Evolutionary conservation across 2,888 invertebrate species (phyloP).

Genomic region (Coenonympha glycerion): DNA sequence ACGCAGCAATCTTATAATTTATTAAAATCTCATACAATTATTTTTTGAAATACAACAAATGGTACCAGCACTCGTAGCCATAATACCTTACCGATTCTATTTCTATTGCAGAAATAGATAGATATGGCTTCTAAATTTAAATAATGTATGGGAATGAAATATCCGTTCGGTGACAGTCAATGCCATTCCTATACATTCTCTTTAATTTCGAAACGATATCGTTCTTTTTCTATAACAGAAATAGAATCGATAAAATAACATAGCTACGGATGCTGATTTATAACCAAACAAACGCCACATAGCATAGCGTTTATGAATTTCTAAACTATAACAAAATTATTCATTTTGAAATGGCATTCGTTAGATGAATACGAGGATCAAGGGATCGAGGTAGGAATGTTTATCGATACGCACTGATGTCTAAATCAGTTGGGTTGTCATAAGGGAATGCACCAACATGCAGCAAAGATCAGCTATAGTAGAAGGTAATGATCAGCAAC

Average conservation of each 20-base stretch:
- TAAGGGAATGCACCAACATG: slow-evolving; percentile 64
- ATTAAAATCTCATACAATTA: neutral
- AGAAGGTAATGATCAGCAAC: slow-evolving; percentile 44
- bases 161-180: no score
- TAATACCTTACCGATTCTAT: no score
- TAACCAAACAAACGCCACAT: neutral
- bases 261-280: neutral
- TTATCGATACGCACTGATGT: slow-evolving; percentile 49
- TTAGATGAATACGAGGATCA: slow-evolving; percentile 1
- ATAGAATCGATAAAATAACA: no score
- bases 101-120: no score
- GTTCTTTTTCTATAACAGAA: no score
- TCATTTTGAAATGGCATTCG: slow-evolving; percentile 1
- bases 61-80: no score
- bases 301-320: neutral
- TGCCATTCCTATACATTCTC: no score
- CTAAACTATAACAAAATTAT: slow-evolving; percentile 10
- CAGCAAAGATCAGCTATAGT: slow-evolving; percentile 63
- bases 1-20: slow-evolving; percentile 14
- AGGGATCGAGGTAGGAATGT: slow-evolving; percentile 11
- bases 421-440: slow-evolving; percentile 43
- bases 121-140: no score
- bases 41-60: no score
- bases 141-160: no score
- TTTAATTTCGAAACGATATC: no score